phyloP scores from a whole-genome alignment of 1,140 invertebrate genomes.

The Euura lappo region DNA sequence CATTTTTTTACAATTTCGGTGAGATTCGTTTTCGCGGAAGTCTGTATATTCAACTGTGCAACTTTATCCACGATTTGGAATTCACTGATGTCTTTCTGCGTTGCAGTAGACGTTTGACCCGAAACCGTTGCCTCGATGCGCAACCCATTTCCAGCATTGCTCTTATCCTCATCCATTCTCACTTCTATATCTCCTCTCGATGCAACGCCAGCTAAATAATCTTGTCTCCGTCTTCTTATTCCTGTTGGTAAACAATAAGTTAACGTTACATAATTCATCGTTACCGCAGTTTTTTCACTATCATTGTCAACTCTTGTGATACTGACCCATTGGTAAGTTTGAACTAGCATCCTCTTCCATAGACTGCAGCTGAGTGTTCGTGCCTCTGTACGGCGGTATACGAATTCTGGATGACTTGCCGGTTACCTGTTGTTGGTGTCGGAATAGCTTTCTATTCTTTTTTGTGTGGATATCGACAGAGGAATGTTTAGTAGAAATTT shows the following conservation, averaged over 20 bases:
- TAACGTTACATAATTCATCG: neutral
- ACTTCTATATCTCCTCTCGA: constrained; percentile 13
- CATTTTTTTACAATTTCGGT: constrained; percentile 8
- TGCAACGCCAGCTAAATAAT: constrained; percentile 27
- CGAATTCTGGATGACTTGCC: neutral
- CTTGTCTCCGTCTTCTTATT: constrained; percentile 26
- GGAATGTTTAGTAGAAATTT: neutral
- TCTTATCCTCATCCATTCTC: constrained; percentile 10
- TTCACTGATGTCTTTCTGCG: neutral
- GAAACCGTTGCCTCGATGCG: neutral
- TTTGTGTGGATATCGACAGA: neutral
- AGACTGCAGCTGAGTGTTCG: neutral
- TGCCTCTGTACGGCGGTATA: neutral
- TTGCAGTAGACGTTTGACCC: neutral
- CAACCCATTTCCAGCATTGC: neutral
- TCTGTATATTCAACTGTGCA: neutral
- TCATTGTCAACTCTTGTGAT: constrained; percentile 4
- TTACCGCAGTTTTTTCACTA: neutral
- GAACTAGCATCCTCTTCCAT: constrained; percentile 4
- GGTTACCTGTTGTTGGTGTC: neutral
- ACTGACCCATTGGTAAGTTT: neutral
- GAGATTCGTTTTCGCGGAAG: neutral
- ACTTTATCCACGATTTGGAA: neutral
- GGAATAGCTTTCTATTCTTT: neutral
- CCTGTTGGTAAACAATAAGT: constrained; percentile 15